Percentiles rank a stretch among this genome's conserved stretches.
These are phyloP conservation scores for Agelastica alni DNA, from an alignment of 2,888 invertebrate species.

Conservation along the genomic window DNA sequence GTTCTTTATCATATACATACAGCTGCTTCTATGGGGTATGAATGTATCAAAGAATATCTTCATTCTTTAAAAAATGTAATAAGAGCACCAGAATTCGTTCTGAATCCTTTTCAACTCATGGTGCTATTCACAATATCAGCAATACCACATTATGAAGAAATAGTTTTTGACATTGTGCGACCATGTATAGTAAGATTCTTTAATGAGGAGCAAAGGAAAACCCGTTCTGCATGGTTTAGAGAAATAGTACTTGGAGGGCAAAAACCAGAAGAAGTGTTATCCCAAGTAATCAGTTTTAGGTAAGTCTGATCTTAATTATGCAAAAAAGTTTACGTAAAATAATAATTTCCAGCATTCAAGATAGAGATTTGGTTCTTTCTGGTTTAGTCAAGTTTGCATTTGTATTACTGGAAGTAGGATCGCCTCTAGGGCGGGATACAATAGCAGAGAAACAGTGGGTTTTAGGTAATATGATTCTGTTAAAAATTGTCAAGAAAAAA, in stretches of 20 bases:
- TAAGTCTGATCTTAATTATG: conserved; percentile 39
- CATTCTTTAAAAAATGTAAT: conserved; percentile 58
- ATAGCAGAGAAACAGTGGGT: conserved; percentile 55
- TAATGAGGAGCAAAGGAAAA: conserved; percentile 49
- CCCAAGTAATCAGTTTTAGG: conserved; percentile 59
- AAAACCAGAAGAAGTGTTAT: conserved; percentile 55
- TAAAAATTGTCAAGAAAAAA: conserved; percentile 64
- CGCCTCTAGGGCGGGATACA: conserved; percentile 45
- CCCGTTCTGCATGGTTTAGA: conserved; percentile 62
- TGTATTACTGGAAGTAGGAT: conserved; percentile 50
- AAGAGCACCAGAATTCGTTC: conserved; percentile 62
- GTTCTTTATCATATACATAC: conserved; percentile 64
- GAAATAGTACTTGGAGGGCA: conserved; percentile 52
- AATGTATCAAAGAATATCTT: conserved; percentile 58
- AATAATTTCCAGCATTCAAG: conserved; percentile 54
- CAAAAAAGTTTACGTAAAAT: background rate
- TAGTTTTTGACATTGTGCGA: conserved; percentile 54
- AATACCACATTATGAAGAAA: conserved; percentile 57
- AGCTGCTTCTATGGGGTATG: conserved; percentile 55
- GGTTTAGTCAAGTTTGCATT: conserved; percentile 57
- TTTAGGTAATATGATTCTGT: conserved; percentile 63
- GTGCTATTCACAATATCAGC: conserved; percentile 61
- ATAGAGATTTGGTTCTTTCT: conserved; percentile 58
- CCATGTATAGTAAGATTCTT: conserved; percentile 47
- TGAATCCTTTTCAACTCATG: conserved; percentile 68